phyloP scores from a whole-genome alignment of 2,113 vertebrate genomes.

The Prolemur simus region DNA sequence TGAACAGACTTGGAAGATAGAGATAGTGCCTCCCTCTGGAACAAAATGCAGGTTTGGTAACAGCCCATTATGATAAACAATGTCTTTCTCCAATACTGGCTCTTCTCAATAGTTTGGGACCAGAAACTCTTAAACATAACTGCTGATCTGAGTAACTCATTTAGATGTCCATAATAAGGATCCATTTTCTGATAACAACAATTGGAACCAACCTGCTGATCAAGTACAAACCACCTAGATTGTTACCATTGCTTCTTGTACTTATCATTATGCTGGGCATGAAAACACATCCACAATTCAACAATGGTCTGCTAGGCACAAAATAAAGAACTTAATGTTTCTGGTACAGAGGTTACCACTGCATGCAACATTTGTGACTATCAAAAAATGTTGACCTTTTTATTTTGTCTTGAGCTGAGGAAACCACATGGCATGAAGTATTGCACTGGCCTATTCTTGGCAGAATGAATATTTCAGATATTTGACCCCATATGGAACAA shows the following conservation, averaged over 20 bases:
- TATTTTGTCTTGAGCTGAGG: not conserved
- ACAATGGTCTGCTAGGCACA: not conserved
- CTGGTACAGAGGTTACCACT: not conserved
- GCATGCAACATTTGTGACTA: not conserved
- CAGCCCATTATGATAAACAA: not conserved
- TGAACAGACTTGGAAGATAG: not conserved
- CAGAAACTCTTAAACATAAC: not conserved
- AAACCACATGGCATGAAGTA: not conserved
- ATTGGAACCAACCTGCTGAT: not conserved
- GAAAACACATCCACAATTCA: not conserved
- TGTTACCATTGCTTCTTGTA: not conserved
- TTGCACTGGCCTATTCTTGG: not conserved
- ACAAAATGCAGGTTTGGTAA: not conserved
- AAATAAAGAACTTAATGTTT: not conserved
- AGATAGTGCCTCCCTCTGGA: not conserved
- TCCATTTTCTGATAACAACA: not conserved
- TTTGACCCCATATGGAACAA: not conserved
- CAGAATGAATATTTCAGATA: rapidly evolving
- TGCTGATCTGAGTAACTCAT: not conserved
- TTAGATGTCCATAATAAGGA: not conserved
- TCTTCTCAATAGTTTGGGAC: not conserved
- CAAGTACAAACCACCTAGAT: not conserved
- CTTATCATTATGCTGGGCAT: not conserved
- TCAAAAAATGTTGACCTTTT: not conserved
- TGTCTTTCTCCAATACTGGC: not conserved